These are phyloP conservation scores for Dynastes tityus DNA, from an alignment of 2,888 invertebrate genomes.

Conservation along the genomic window DNA sequence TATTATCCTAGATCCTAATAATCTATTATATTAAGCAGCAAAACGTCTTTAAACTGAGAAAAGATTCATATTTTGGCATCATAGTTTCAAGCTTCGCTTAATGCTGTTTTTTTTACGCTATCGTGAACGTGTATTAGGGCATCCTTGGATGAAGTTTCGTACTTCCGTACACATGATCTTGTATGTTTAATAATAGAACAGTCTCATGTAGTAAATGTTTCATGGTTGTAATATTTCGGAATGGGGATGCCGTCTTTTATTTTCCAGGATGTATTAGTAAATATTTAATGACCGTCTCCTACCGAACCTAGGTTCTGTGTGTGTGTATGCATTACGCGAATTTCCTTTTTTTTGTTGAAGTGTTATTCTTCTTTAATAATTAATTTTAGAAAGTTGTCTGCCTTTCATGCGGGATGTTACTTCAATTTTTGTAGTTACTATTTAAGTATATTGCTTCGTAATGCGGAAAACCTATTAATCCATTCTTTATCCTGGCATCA, in stretches of 20 bases:
- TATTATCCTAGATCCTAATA: too few species aligned
- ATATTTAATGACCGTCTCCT: constrained; percentile 29
- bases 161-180: neutral
- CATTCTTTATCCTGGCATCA: too few species aligned
- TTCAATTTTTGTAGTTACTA: neutral
- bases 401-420: neutral
- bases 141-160: neutral
- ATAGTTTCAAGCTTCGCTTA: too few species aligned
- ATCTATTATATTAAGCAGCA: too few species aligned
- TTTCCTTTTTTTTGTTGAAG: constrained; percentile 11
- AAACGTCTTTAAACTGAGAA: too few species aligned
- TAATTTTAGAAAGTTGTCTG: neutral
- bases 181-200: constrained; percentile 7
- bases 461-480: too few species aligned
- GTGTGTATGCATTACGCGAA: neutral
- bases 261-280: constrained; percentile 12
- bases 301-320: neutral
- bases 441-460: neutral
- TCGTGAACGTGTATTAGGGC: too few species aligned
- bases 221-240: constrained; percentile 28
- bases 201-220: constrained; percentile 17
- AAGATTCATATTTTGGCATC: too few species aligned
- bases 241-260: constrained; percentile 16
- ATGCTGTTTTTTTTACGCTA: too few species aligned
- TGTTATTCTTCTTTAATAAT: constrained; percentile 25